phyloP scores from a whole-genome alignment of 2,888 invertebrate species.

The Papilio gigon region DNA sequence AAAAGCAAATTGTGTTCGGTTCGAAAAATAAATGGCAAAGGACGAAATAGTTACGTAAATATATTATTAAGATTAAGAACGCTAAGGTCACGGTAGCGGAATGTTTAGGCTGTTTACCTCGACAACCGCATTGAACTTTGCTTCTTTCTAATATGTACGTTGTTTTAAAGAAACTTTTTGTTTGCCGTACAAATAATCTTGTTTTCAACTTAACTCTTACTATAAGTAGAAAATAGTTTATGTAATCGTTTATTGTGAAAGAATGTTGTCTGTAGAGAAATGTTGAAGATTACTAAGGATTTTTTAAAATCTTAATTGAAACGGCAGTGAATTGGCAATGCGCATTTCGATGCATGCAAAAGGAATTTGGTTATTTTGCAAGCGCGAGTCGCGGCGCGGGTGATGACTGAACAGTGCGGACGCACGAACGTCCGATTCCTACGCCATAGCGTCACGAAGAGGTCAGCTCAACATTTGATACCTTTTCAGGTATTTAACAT shows the following conservation, averaged over 20 bases:
- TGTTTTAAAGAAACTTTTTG: background rate
- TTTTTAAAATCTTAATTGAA: conserved; percentile 7
- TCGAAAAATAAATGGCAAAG: background rate
- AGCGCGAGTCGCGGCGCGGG: conserved; percentile 2
- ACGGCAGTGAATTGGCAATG: background rate
- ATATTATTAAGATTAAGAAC: conserved; percentile 6
- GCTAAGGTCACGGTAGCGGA: conserved; percentile 7
- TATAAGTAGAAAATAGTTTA: background rate
- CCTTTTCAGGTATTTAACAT: conserved; percentile 43
- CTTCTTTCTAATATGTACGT: conserved; percentile 4
- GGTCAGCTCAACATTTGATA: conserved; percentile 42
- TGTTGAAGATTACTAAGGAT: background rate
- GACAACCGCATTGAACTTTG: background rate
- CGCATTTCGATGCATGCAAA: conserved; percentile 20
- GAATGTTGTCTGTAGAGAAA: background rate
- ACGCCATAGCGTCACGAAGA: conserved; percentile 40
- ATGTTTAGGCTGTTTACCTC: conserved; percentile 15
- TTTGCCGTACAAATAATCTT: background rate
- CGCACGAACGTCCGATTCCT: conserved; percentile 37
- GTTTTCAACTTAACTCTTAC: background rate
- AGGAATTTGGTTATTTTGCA: conserved; percentile 35
- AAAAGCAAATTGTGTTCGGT: no score
- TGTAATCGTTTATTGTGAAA: background rate
- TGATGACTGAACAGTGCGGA: conserved; percentile 22
- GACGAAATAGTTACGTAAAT: background rate